Percentiles rank a stretch among this genome's conserved stretches.
Evolutionary conservation across 2,113 vertebrate species (phyloP).

Genomic region (Tragelaphus buxtoni): DNA sequence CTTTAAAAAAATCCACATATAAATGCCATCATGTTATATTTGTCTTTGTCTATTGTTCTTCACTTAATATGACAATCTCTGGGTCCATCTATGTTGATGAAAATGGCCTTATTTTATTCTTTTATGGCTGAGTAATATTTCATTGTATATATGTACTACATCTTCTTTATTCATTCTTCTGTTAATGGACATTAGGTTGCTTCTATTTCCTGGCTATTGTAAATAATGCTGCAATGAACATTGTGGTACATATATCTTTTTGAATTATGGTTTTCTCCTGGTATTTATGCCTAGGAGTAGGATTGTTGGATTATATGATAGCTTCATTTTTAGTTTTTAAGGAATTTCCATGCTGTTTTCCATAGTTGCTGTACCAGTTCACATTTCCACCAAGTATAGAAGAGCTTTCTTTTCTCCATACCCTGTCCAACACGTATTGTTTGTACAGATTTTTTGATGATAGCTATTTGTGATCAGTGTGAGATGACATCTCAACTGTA

Average conservation of each 20-base stretch:
- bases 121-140: neutral
- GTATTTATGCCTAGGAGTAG: neutral
- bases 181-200: neutral
- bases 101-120: neutral
- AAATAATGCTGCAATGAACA: neutral
- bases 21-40: neutral
- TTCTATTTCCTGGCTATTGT: neutral
- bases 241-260: neutral
- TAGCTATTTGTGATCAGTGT: neutral
- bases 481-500: neutral
- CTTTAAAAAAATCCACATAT: neutral
- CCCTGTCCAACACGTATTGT: neutral
- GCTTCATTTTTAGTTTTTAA: neutral
- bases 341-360: neutral
- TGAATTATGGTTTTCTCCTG: neutral
- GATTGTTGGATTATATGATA: neutral
- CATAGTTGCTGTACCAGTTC: neutral
- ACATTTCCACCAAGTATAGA: neutral
- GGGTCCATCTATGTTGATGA: neutral
- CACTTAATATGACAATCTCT: neutral
- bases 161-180: neutral
- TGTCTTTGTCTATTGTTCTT: neutral
- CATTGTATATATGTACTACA: neutral
- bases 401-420: neutral
- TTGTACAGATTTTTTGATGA: neutral